Percentiles rank a stretch among this genome's conserved stretches.
Evolutionary conservation across 1,140 invertebrate species (phyloP).

Genomic region (Thalassaphorura encarpata): DNA sequence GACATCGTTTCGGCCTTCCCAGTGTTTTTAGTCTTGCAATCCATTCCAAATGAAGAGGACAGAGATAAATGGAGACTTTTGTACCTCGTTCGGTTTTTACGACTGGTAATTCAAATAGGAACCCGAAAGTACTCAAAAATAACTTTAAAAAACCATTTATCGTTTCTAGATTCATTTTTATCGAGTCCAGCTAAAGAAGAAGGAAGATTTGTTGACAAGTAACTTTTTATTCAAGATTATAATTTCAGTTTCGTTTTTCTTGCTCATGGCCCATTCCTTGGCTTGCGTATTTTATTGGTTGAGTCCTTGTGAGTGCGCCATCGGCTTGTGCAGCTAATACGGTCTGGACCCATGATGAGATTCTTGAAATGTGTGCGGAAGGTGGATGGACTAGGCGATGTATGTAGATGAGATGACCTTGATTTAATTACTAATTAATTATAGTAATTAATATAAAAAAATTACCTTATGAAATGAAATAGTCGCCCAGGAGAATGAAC

Average conservation of each 20-base stretch:
- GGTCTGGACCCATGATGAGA: background rate
- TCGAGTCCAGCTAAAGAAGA: background rate
- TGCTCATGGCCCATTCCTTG: slow-evolving; percentile 12
- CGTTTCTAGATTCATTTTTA: slow-evolving; percentile 10
- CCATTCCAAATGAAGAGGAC: background rate
- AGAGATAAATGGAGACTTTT: background rate
- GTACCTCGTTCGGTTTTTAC: slow-evolving; percentile 4
- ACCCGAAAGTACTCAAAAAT: slow-evolving; percentile 1
- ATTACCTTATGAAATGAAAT: too few relatives aligned
- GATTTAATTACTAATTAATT: too few relatives aligned
- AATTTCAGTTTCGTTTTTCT: slow-evolving; percentile 10
- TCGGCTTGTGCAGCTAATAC: too few relatives aligned
- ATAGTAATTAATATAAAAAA: too few relatives aligned
- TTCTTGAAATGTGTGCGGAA: background rate
- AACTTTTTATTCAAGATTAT: slow-evolving; percentile 13
- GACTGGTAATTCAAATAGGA: slow-evolving; percentile 4
- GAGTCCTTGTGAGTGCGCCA: slow-evolving; percentile 3
- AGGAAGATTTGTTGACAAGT: slow-evolving; percentile 2
- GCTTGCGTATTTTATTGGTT: slow-evolving; percentile 16
- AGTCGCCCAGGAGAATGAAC: too few relatives aligned
- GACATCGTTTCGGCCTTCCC: background rate
- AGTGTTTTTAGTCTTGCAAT: too few relatives aligned
- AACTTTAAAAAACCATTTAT: background rate
- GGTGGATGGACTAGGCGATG: background rate
- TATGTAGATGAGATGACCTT: background rate